Conservation (phyloP, 1,140 invertebrate species). For the Cardiocondyla obscurior region DNA sequence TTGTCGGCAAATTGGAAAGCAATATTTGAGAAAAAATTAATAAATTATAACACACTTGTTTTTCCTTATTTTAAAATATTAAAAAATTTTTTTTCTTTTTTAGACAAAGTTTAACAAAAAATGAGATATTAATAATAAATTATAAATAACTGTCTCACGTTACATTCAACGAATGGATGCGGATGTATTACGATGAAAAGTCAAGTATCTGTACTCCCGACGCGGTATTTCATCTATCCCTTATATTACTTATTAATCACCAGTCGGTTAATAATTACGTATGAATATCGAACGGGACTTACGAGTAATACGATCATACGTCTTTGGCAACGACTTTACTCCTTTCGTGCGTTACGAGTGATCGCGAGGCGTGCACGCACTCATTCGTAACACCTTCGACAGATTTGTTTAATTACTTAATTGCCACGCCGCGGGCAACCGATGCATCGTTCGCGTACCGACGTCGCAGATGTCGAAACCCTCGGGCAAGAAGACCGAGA, state of each 20-base stretch:
- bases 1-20: background rate
- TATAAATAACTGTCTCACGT: too few relatives aligned
- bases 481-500: conserved; percentile 64
- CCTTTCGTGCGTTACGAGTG: conserved; percentile 7
- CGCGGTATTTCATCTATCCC: background rate
- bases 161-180: background rate
- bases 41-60: background rate
- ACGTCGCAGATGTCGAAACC: conserved; percentile 68
- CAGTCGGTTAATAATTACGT: conserved; percentile 14
- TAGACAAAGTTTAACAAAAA: background rate
- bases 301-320: conserved; percentile 24
- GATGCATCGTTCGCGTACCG: conserved; percentile 55
- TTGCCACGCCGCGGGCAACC: conserved; percentile 71
- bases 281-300: conserved; percentile 36
- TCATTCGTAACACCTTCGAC: conserved; percentile 77
- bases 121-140: too few relatives aligned
- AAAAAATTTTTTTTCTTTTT: background rate
- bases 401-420: conserved; percentile 83
- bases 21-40: background rate
- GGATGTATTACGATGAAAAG: background rate
- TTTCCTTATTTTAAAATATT: background rate
- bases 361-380: conserved; percentile 68
- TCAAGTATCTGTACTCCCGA: background rate
- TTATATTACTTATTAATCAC: conserved; percentile 33
- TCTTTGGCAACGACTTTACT: conserved; percentile 37